Evolutionary conservation across 2,113 vertebrate species (phyloP), one percentile per base, ranked within the genome.

Genomic region (Orthonyx spaldingii): DNA sequence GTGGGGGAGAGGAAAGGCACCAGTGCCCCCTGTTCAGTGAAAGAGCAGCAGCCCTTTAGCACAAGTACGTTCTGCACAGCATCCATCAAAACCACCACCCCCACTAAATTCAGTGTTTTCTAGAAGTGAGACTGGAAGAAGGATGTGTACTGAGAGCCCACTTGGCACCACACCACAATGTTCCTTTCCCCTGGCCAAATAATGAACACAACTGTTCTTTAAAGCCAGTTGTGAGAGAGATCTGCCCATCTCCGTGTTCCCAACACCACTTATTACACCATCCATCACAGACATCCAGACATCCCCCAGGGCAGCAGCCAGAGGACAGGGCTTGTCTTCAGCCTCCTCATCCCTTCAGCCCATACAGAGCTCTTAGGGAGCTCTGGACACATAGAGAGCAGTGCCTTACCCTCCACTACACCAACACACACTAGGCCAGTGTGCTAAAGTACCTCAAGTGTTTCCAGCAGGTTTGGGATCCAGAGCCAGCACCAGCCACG

Each of bases 261-360:
- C 85, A 72, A 13, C 49, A 13, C n/a, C 56, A 27, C 23, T 39
- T 79, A 61, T 65, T 71, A 15, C 55, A 20, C n/a, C 46, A 87
- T 72, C 79, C 44, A 12, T 49, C 76, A 70, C 84, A 74, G 32
- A 23, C 22, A 57, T 7, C 32, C 84, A 74, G 32, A 23, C 22
- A 57, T 7, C 32, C 61, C 65, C 37, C 1, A 1, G 16, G 2
- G 18, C 53, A 66, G 53, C 1, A 0, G 70, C 33, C 49, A 78
- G 57, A 91, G 52, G 63, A 80, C 41, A 49, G 16, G 26, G 12
- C 37, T 70, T 60, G n/a, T 16, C 78, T 68, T 71, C 78, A 89
- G 49, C 28, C 11, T 79, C 55, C 63, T 74, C 57, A 46, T 17
- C n/a, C 33, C n/a, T 20, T 33, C 37, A 85, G 19, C 37, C 50